Base-by-base conservation (phyloP, 2,113 vertebrate species). In the Trematomus loennbergii region DNA sequence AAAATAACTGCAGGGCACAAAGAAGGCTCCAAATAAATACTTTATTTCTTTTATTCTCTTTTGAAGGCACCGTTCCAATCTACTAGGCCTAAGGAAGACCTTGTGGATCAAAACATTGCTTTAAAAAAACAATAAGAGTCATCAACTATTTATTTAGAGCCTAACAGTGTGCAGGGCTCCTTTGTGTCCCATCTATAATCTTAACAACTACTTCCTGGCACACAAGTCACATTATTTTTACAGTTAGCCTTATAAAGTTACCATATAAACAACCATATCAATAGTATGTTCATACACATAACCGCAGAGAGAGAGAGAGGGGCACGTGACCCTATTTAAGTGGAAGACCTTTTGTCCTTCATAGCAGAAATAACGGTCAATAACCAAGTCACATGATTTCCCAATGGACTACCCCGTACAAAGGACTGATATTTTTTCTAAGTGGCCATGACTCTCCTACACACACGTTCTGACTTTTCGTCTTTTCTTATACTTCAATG, bases 371-470 rank as follows among this genome's bases (percentile, higher is more conserved):
- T 72, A 77, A 77, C 69, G 62, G 60, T 77, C 83, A 83, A 71
- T 77, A 77, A 73, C 57, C 54, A 67, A 83, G 74, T 82, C 48
- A 68, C 73, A 70, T 72, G 81, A 84, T 82, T 86, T 84, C 83
- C 85, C 72, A 80, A 54, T 52, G 60, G 81, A 84, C 69, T 45
- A 65, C 59, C 46, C 52, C 75, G 75, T 60, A 49, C 66, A 71
- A 53, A 76, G 62, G 75, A 75, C 60, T 48, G 62, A 79, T 85
- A 82, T 84, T 82, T 83, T 82, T 48, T 60, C 73, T 59, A 52
- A 68, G 50, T 76, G 74, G 25, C 40, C 20, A 40, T 57, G 64
- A 82, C 57, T 84, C 15, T 75, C 50, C 46, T 67, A 22, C 53
- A 69, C 52, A 79, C 75, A 65, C n/a, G 52, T 40, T 43, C 63